phyloP scores from a whole-genome alignment of 2,113 vertebrate genomes.

The Tretioscincus oriximinensis region DNA sequence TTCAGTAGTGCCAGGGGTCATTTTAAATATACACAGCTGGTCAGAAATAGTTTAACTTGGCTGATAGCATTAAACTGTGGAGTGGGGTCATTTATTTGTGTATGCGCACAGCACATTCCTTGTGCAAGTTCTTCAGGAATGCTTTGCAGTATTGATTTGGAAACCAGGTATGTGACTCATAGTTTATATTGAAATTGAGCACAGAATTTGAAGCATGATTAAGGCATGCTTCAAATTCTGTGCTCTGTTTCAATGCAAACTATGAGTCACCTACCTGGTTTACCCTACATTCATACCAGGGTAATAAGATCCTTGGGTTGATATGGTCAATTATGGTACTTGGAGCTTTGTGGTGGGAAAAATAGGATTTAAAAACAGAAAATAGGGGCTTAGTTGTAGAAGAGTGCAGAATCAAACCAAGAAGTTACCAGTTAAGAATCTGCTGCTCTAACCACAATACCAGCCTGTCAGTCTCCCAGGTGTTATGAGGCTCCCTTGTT shows the following conservation, averaged over 20 bases:
- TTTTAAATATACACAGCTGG: conserved; percentile 81
- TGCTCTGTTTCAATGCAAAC: conserved; percentile 64
- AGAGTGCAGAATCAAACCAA: too few relatives aligned
- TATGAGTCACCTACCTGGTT: conserved; percentile 67
- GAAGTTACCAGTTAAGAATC: too few relatives aligned
- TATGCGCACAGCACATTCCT: conserved; percentile 77
- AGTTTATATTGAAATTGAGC: conserved; percentile 63
- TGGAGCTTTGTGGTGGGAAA: conserved; percentile 42
- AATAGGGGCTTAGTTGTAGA: conserved; percentile 8
- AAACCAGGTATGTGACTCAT: conserved; percentile 67
- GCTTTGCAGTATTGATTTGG: conserved; percentile 53
- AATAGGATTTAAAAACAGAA: conserved; percentile 40
- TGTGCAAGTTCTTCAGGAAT: conserved; percentile 76
- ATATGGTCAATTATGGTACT: conserved; percentile 43
- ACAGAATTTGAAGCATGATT: conserved; percentile 63
- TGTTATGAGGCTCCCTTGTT: too few relatives aligned
- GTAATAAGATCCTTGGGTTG: conserved; percentile 56
- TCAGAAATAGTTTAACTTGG: conserved; percentile 78
- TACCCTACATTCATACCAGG: conserved; percentile 43
- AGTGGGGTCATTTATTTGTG: conserved; percentile 83
- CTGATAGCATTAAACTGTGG: conserved; percentile 76
- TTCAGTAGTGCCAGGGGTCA: conserved; percentile 74
- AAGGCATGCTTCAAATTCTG: conserved; percentile 65
- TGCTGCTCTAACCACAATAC: too few relatives aligned
- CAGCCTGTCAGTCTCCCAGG: too few relatives aligned